These are phyloP conservation scores for Scelioninae gen. 2 DNA, from an alignment of 2,888 invertebrate genomes.

Conservation along the genomic window DNA sequence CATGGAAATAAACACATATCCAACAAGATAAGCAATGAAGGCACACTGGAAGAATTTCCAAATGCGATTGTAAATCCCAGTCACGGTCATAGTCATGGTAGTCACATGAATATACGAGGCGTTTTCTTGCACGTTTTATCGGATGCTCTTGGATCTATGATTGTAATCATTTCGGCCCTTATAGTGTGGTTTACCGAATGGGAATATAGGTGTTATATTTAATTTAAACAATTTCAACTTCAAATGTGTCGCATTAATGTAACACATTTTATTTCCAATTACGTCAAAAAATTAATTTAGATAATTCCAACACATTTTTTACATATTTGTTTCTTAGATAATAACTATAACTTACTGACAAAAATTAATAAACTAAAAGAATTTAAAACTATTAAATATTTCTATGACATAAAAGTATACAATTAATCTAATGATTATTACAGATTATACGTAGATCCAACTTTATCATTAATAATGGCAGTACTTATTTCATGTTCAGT, in stretches of 20 bases:
- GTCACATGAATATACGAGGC: slow-evolving; percentile 98
- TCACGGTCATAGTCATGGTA: slow-evolving; percentile 79
- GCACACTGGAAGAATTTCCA: slow-evolving; percentile 52
- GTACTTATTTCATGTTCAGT: slow-evolving; percentile 90
- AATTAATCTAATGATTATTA: too few relatives aligned
- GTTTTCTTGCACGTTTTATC: slow-evolving; percentile 98
- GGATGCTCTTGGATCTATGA: slow-evolving; percentile 96
- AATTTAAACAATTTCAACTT: slow-evolving; percentile 83
- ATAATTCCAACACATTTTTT: neutral
- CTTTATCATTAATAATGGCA: slow-evolving; percentile 92
- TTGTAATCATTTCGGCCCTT: slow-evolving; percentile 91
- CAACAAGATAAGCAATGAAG: slow-evolving; percentile 79
- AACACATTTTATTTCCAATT: neutral
- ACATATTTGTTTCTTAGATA: slow-evolving; percentile 5
- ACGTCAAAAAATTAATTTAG: neutral
- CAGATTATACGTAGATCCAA: slow-evolving; percentile 93
- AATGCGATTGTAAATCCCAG: slow-evolving; percentile 59
- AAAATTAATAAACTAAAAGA: neutral
- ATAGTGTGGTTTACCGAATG: slow-evolving; percentile 89
- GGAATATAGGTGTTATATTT: slow-evolving; percentile 80
- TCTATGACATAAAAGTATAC: neutral
- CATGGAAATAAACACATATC: slow-evolving; percentile 80
- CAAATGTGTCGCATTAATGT: neutral
- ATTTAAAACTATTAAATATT: neutral
- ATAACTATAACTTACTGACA: neutral